phyloP scores from a whole-genome alignment of 2,797 vertebrate genomes.

The Gadopsis marmoratus region DNA sequence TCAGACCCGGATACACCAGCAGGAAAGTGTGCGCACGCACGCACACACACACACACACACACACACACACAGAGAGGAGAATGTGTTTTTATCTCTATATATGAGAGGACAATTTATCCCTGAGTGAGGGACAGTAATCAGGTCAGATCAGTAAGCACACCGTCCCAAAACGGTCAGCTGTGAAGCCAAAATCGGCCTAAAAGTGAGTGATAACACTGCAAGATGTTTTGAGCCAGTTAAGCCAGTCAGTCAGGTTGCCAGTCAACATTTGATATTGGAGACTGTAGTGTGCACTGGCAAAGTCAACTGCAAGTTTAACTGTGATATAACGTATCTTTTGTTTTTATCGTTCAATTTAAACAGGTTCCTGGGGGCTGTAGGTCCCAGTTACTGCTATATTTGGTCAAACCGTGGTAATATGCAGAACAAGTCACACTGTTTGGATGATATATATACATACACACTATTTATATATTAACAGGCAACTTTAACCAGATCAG shows the following conservation, averaged over 20 bases:
- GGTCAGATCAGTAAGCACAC: neutral
- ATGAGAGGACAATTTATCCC: neutral
- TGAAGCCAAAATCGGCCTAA: constrained; percentile 15
- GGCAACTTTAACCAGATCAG: neutral
- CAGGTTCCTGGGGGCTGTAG: neutral
- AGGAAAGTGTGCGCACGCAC: constrained; percentile 15
- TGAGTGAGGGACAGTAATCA: neutral
- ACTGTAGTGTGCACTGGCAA: neutral
- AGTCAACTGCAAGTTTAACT: neutral
- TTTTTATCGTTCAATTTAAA: neutral
- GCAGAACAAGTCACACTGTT: neutral
- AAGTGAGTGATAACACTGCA: constrained; percentile 6
- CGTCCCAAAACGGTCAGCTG: constrained; percentile 3
- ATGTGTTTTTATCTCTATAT: neutral
- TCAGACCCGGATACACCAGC: constrained; percentile 60
- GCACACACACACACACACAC: constrained; percentile 13
- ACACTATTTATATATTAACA: too few species aligned
- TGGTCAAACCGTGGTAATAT: neutral
- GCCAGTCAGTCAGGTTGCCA: constrained; percentile 7
- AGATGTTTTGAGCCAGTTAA: constrained; percentile 5
- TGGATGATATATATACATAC: neutral
- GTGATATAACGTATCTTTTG: neutral
- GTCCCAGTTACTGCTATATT: neutral
- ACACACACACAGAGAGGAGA: constrained; percentile 6
- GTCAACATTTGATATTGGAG: constrained; percentile 19